Evolutionary conservation across 2,113 vertebrate genomes (phyloP).

Genomic region (Actinemys pallida): DNA sequence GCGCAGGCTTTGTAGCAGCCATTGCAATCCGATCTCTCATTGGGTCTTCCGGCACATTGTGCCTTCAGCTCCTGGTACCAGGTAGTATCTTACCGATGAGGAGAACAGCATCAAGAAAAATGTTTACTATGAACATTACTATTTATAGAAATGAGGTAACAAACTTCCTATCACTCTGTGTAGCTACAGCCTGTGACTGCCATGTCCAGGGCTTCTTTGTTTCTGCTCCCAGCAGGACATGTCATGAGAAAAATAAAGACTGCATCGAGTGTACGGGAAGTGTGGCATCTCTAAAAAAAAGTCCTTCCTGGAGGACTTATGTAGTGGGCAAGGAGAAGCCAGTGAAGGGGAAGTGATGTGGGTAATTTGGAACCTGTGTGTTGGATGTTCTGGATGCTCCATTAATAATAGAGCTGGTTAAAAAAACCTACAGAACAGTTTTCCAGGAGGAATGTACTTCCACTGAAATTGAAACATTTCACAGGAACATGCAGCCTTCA

Average conservation of each 20-base stretch:
- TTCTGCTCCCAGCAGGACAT: neutral
- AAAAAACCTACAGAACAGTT: neutral
- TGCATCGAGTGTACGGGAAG: neutral
- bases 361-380: neutral
- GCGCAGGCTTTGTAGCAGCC: neutral
- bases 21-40: neutral
- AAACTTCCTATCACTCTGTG: neutral
- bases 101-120: neutral
- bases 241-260: neutral
- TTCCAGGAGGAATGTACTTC: neutral
- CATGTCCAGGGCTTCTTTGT: neutral
- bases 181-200: neutral
- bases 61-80: neutral
- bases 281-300: neutral
- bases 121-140: neutral
- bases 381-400: neutral
- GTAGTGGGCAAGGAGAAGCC: neutral
- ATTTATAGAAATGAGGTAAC: neutral
- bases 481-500: neutral
- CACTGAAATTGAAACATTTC: neutral
- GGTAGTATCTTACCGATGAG: neutral
- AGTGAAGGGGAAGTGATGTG: rapidly evolving
- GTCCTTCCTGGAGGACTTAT: neutral
- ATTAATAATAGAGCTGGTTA: neutral
- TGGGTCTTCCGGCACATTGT: neutral